Base-by-base conservation (phyloP, 2,113 vertebrate genomes). In the Thomomys bottae region DNA sequence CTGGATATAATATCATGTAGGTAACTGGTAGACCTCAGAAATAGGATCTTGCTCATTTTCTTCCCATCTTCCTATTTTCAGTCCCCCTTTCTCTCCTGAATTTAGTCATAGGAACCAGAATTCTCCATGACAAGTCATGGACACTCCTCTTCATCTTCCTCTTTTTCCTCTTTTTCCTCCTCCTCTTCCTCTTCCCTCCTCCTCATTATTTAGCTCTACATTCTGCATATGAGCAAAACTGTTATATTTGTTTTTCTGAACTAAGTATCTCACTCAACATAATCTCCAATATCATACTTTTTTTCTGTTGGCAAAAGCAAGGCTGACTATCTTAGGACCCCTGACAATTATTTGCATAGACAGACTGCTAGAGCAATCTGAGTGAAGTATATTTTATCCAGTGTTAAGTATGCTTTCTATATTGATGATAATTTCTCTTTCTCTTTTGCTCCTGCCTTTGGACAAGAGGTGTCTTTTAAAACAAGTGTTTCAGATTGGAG, bases 401-500 rank as follows among this genome's bases (percentile, higher is more conserved):
- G 89, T 63, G 84, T 84, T 80, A 89, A 75, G 38, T 66, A 64
- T 77, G 84, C 92, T 94, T 93, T 64, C 63, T 84, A 3, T 82
- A 93, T 66, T 84, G 81, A 92, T 88, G 78, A 87, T 40, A 34
- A 84, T 87, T 84, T 94, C 92, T 86, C 61, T 70, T 84, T 64
- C 11, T 63, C 30, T 32, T 59, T 92, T 86, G 57, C n/a, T 90
- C 24, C 49, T 91, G 67, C 49, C 64, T 95, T 93, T 93, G 45
- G 83, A 28, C 23, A 34, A 88, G 72, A 89, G 45, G 21, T 75
- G 92, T 89, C 84, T 89, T 95, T 95, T 84, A 80, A 94, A 88
- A 73, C 64, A 91, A 96, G 79, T 11, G 23, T 38, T 91, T 96
- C 85, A 45, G 17, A 84, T 89, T 93, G 81, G 67, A 94, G 75